A percentile compares a stretch with the other conserved stretches of the same genome.
Conservation (phyloP, 2,113 vertebrate genomes). For the Hippocampus zosterae region DNA sequence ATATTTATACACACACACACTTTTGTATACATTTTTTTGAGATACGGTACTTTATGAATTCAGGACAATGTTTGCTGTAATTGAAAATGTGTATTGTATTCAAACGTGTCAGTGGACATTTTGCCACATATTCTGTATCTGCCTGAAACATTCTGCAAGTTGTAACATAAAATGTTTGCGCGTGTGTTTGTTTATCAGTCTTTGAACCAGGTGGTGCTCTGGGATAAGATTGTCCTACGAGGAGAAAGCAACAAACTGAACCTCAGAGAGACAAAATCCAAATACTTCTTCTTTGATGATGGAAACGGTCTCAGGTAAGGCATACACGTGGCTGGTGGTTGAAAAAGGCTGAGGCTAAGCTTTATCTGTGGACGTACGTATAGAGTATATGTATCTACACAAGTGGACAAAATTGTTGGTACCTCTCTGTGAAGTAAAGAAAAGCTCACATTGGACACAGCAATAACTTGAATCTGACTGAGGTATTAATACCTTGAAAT, state of each 20-base stretch:
- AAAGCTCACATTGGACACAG: no score
- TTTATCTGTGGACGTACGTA: no score
- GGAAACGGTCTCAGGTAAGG: slow-evolving; percentile 92
- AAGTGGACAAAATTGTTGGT: no score
- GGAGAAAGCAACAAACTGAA: slow-evolving; percentile 87
- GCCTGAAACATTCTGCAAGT: neutral
- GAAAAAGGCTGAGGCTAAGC: no score
- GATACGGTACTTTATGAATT: no score
- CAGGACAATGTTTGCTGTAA: no score
- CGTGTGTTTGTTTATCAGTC: slow-evolving; percentile 66
- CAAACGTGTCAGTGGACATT: neutral
- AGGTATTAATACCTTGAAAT: no score
- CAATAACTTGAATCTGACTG: no score
- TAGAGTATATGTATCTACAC: no score
- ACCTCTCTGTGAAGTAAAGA: no score
- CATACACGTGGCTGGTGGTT: neutral
- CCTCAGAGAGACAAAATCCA: slow-evolving; percentile 90
- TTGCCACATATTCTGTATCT: neutral
- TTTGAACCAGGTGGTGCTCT: slow-evolving; percentile 95
- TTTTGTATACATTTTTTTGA: no score
- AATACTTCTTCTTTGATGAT: slow-evolving; percentile 98
- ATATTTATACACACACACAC: no score
- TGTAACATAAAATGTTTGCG: neutral
- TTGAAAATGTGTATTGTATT: neutral
- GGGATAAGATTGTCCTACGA: slow-evolving; percentile 94